Evolutionary conservation across 2,888 invertebrate species (phyloP).

Genomic region (Scaptomyza cyrtandrae): DNA sequence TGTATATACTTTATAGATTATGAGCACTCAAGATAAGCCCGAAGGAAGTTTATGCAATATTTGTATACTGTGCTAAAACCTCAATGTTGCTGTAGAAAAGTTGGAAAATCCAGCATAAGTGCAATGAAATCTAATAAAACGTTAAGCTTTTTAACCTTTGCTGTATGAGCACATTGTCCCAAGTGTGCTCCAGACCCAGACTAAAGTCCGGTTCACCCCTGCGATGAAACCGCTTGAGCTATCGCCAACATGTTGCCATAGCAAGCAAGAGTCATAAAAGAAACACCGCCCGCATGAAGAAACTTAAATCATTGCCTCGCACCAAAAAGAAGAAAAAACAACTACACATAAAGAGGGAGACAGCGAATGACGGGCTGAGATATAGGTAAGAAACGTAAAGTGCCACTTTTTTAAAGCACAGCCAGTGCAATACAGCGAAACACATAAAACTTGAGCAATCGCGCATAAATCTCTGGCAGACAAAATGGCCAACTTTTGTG

Average conservation of each 20-base stretch:
- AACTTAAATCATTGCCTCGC: conserved; percentile 48
- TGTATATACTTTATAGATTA: conserved; percentile 5
- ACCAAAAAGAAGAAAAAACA: conserved; percentile 43
- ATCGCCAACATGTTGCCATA: conserved; percentile 33
- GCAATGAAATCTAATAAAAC: conserved; percentile 39
- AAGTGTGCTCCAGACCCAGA: conserved; percentile 17
- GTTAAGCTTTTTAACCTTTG: conserved; percentile 34
- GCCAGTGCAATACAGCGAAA: conserved; percentile 39
- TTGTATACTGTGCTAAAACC: conserved; percentile 6
- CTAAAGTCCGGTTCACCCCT: conserved; percentile 30
- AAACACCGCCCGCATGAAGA: conserved; percentile 22
- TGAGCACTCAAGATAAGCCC: neutral
- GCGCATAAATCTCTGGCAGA: conserved; percentile 73
- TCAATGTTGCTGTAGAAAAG: neutral
- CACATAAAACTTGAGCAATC: conserved; percentile 70
- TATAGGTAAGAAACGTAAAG: neutral
- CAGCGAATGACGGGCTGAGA: neutral
- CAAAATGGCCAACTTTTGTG: conserved; percentile 76
- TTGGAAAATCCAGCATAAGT: conserved; percentile 6
- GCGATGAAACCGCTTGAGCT: conserved; percentile 27
- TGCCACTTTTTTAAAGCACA: conserved; percentile 37
- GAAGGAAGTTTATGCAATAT: conserved; percentile 30
- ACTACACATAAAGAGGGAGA: neutral
- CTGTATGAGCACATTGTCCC: conserved; percentile 1
- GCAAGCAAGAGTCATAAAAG: conserved; percentile 52